phyloP scores from a whole-genome alignment of 2,113 vertebrate genomes.

The Deroptyus accipitrinus region DNA sequence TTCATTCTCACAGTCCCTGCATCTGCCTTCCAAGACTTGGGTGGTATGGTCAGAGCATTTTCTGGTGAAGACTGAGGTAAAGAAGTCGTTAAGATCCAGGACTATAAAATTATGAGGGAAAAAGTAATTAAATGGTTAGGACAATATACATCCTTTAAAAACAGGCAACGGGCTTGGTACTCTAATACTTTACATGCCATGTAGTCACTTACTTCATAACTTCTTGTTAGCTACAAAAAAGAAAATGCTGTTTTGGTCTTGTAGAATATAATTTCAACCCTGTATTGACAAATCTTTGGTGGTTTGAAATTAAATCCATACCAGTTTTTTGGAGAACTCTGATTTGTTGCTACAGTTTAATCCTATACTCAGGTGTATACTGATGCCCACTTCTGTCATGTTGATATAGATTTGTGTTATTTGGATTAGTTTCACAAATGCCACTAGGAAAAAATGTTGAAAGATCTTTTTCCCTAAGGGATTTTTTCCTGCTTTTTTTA shows the following conservation, averaged over 20 bases:
- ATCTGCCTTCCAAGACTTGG: too few species aligned
- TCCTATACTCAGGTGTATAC: background rate
- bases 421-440: background rate
- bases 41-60: too few species aligned
- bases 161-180: background rate
- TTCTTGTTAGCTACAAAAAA: background rate
- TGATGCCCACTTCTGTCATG: background rate
- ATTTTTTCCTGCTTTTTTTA: background rate
- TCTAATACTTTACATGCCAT: background rate
- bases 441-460: background rate
- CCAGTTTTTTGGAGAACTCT: background rate
- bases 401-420: background rate
- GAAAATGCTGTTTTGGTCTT: background rate
- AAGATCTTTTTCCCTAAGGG: background rate
- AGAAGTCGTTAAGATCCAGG: background rate
- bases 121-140: background rate
- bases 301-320: background rate
- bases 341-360: background rate
- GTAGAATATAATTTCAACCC: background rate
- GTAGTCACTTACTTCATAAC: rapidly evolving
- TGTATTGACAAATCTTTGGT: background rate
- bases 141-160: background rate
- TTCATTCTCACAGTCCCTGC: too few species aligned
- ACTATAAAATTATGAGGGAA: background rate
- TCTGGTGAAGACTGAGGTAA: too few species aligned